These are phyloP conservation scores for Botia almorhae DNA, from an alignment of 2,797 vertebrate genomes.

Conservation along the genomic window DNA sequence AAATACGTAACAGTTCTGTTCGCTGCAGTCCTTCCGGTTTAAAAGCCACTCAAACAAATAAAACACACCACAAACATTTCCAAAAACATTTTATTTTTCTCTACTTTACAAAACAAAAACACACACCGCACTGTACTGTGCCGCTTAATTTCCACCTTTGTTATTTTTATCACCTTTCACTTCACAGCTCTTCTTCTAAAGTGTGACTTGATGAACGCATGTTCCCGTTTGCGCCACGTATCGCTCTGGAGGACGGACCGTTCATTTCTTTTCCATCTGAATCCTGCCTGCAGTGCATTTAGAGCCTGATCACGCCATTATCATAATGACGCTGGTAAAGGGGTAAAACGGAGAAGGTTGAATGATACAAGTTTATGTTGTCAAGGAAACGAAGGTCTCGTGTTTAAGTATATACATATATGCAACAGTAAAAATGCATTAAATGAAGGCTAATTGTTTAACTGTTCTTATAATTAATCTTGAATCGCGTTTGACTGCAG, in stretches of 20 bases:
- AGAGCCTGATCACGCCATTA: constrained; percentile 6
- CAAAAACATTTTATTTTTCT: not conserved
- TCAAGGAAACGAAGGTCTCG: not conserved
- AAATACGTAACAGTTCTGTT: constrained; percentile 32
- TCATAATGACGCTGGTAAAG: constrained; percentile 47
- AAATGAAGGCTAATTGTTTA: not conserved
- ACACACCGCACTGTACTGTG: not conserved
- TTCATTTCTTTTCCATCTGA: not conserved
- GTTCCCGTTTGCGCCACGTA: constrained; percentile 22
- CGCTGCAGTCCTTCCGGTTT: constrained; percentile 69
- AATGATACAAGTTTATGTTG: not conserved
- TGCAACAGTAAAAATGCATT: no score
- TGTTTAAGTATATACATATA: not conserved
- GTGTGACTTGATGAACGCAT: no score
- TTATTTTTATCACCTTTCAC: not conserved
- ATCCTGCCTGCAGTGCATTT: not conserved
- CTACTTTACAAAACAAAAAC: not conserved
- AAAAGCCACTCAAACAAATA: constrained; percentile 67
- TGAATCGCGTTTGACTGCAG: not conserved
- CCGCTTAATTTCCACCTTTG: not conserved
- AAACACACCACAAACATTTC: not conserved
- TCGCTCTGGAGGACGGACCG: constrained; percentile 15
- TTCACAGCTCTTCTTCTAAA: not conserved
- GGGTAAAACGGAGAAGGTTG: not conserved
- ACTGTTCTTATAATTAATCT: not conserved